These are phyloP conservation scores for Solen grandis DNA, from an alignment of 1,140 invertebrate genomes.

Conservation along the genomic window DNA sequence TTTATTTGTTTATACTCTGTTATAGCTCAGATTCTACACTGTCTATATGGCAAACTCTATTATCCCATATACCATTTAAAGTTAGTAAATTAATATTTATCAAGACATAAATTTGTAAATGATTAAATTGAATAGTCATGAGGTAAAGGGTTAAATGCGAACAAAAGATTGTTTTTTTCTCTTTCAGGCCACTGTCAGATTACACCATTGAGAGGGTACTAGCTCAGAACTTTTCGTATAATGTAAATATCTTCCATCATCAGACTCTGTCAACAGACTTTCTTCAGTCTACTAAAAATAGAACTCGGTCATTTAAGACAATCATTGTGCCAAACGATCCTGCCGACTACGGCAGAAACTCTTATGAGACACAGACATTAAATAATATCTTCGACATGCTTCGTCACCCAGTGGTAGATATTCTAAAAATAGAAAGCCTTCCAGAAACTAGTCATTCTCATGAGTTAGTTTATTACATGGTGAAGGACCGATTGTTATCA, in stretches of 20 bases:
- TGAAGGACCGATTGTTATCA: conserved; percentile 71
- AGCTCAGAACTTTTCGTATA: conserved; percentile 68
- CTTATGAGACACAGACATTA: conserved; percentile 74
- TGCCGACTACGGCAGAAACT: conserved; percentile 77
- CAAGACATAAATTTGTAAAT: no score
- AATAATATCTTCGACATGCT: conserved; percentile 70
- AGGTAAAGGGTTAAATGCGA: no score
- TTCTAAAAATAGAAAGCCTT: conserved; percentile 71
- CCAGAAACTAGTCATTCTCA: conserved; percentile 64
- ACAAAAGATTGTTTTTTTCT: no score
- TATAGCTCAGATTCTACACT: no score
- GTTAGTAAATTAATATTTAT: no score
- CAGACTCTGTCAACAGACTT: conserved; percentile 39
- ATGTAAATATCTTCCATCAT: conserved; percentile 67
- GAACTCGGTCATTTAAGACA: conserved; percentile 63
- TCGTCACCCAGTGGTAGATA: conserved; percentile 68
- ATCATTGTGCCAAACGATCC: conserved; percentile 77
- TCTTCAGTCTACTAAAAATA: conserved; percentile 52
- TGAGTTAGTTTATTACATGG: conserved; percentile 75
- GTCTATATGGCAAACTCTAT: no score
- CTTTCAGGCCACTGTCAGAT: conserved; percentile 68
- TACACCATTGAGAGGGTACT: conserved; percentile 70
- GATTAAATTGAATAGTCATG: no score
- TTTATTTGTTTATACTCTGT: no score
- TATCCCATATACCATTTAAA: no score